A percentile compares a stretch with the other conserved stretches of the same genome.
Conservation (phyloP, 2,113 vertebrate genomes). For the Ctenomys sociabilis region DNA sequence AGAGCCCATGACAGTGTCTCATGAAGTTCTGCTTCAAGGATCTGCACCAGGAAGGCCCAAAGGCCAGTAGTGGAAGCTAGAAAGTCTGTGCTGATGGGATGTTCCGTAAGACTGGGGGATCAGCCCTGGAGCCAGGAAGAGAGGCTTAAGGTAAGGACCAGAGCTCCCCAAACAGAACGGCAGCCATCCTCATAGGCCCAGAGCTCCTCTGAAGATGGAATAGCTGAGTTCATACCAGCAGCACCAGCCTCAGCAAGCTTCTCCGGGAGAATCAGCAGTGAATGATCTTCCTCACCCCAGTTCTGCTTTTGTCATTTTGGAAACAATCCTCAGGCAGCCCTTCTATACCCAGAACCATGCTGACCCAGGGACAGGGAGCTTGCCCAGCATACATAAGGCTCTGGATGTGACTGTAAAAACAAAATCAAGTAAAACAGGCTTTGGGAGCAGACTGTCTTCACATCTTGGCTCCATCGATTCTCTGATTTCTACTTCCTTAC, state of each 20-base stretch:
- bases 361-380: background rate
- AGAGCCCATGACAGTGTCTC: background rate
- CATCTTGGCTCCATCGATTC: background rate
- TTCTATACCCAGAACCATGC: background rate
- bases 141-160: background rate
- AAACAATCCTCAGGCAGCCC: background rate
- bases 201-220: background rate
- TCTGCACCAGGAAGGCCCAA: background rate
- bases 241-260: background rate
- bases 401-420: background rate
- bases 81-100: background rate
- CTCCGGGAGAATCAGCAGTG: background rate
- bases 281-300: background rate
- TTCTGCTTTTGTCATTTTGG: background rate
- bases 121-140: background rate
- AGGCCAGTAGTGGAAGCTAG: background rate
- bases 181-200: background rate
- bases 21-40: too few relatives aligned
- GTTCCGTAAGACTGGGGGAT: background rate
- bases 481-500: too few relatives aligned
- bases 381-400: background rate
- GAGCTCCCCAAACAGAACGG: background rate
- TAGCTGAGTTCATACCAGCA: background rate
- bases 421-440: background rate
- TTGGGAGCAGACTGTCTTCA: background rate